Percentiles rank a stretch among this genome's conserved stretches.
These are phyloP conservation scores for Philaethria dido DNA, from an alignment of 2,888 invertebrate species.

Conservation along the genomic window DNA sequence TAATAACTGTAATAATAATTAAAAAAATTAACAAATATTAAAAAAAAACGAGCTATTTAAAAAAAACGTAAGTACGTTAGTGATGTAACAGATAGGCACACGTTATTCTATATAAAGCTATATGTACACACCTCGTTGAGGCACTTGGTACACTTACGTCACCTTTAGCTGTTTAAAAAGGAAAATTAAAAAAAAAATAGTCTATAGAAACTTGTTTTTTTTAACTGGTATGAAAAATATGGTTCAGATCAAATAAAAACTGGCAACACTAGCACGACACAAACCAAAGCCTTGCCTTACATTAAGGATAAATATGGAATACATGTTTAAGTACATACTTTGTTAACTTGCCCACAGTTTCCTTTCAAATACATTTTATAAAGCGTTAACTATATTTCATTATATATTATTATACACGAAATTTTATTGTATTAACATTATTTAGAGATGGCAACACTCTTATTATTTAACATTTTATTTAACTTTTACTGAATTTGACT, in stretches of 20 bases:
- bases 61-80: constrained; percentile 30
- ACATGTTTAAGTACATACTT: constrained; percentile 78
- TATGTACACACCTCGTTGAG: constrained; percentile 73
- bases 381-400: constrained; percentile 54
- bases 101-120: constrained; percentile 73
- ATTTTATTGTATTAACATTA: constrained; percentile 56
- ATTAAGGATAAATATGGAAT: constrained; percentile 53
- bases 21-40: constrained; percentile 8
- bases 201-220: constrained; percentile 5
- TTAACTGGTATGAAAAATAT: constrained; percentile 30
- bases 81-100: constrained; percentile 62
- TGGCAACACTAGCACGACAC: constrained; percentile 32
- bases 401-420: constrained; percentile 53
- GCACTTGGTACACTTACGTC: constrained; percentile 63
- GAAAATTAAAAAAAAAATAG: not conserved
- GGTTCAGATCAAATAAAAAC: constrained; percentile 24
- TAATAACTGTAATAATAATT: constrained; percentile 5
- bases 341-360: constrained; percentile 67
- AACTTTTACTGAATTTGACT: constrained; percentile 40
- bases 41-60: not conserved
- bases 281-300: constrained; percentile 36
- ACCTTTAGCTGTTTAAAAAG: constrained; percentile 9
- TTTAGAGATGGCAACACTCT: constrained; percentile 55
- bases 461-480: not conserved
- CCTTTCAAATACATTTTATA: constrained; percentile 52